Conservation (phyloP, 2,113 vertebrate genomes). For the Poeciliopsis prolifica region DNA sequence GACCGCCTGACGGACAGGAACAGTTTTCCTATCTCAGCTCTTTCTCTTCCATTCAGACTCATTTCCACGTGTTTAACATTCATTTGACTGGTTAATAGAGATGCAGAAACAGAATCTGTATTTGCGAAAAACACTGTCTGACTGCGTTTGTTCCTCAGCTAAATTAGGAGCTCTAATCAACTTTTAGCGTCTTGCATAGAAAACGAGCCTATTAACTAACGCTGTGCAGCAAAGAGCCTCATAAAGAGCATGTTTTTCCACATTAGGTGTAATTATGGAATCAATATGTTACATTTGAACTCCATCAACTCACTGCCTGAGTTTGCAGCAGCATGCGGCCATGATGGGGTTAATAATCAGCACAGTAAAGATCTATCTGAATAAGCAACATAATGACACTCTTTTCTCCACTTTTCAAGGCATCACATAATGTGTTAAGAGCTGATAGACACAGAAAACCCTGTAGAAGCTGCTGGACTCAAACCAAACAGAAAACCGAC, state of each 20-base stretch:
- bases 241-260: conserved; percentile 72
- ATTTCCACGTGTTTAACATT: conserved; percentile 35
- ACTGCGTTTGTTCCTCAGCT: conserved; percentile 36
- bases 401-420: conserved; percentile 27
- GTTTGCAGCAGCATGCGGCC: conserved; percentile 35
- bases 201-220: conserved; percentile 72
- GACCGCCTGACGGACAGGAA: conserved; percentile 13
- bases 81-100: conserved; percentile 49
- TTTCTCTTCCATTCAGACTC: background rate
- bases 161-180: conserved; percentile 58
- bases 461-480: conserved; percentile 11
- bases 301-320: conserved; percentile 40
- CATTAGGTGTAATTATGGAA: conserved; percentile 63
- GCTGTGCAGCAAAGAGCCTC: conserved; percentile 51
- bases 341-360: conserved; percentile 53
- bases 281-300: conserved; percentile 35
- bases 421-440: conserved; percentile 28
- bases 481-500: conserved; percentile 13
- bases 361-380: conserved; percentile 56
- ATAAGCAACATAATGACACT: conserved; percentile 60
- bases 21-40: conserved; percentile 1
- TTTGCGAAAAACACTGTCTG: conserved; percentile 49
- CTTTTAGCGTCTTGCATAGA: conserved; percentile 61
- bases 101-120: conserved; percentile 45
- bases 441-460: conserved; percentile 36